Evolutionary conservation across 2,797 vertebrate genomes (phyloP), one percentile per base, ranked within the genome.

Genomic region (Centroberyx gerrardi): DNA sequence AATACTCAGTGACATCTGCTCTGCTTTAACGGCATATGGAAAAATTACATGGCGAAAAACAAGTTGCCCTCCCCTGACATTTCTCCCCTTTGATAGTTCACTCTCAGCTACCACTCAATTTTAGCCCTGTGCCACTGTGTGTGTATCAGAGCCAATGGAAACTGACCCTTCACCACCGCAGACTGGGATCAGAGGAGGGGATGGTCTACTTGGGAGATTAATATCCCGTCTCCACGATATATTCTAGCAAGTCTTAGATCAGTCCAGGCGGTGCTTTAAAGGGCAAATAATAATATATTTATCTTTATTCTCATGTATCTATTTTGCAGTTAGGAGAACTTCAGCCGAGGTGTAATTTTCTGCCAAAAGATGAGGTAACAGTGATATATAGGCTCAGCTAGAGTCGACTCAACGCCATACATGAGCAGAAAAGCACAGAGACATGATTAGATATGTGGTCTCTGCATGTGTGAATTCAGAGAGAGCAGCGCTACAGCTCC

Each of bases 41-140:
- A 78, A 86, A 90, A 89, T 82, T 69, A 88, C 74, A 87, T 73
- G 80, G 82, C 78, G 74, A 87, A 83, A 90, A 86, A 88, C 78
- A 87, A 85, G 79, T 78, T 80, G 79, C 80, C 81, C 78, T 85
- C 88, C 82, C 78, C 64, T 80, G 82, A 82, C 79, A 87, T 86
- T 90, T 88, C 77, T 76, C 70, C 58, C 63, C 71, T 92, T 91
- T 92, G 81, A 93, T 90, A 91, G 76, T 77, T 93, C 54, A 65
- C 77, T 88, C 80, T 78, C 68, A 81, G 72, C 71, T 85, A 46
- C 63, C 62, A 83, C 85, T 84, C 83, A 81, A 74, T 89, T 89
- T 90, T 84, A 90, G 84, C 73, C 64, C 66, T 48, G 61, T 74
- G 82, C 74, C 56, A 22, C 73, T 74, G 27, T 69, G 2, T 54